Base-by-base conservation (phyloP, 2,113 vertebrate genomes). In the Melanerpes formicivorus region DNA sequence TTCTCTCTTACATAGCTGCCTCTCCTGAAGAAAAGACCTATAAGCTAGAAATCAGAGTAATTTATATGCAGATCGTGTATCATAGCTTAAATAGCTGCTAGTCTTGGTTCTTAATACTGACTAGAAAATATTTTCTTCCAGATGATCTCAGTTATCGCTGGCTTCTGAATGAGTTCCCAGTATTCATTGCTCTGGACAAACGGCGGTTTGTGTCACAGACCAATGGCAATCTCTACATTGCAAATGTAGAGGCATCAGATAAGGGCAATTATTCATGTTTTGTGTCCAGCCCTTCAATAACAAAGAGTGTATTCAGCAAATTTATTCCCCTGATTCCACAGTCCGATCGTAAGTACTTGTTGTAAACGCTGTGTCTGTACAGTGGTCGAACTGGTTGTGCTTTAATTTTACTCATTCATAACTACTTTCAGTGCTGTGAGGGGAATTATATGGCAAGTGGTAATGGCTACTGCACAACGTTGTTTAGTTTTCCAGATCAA, bases 281-380 rank as follows among this genome's bases (percentile, higher is more conserved):
- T 56, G 98, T 98, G 10, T 98, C 98, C 89, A 99, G 99, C 91
- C 98, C 98, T 37, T 99, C 99, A 19, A 99, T 99, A 87, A 98
- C 99, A 40, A 99, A 99, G 97, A 99, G 99, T 21, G 99, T 99
- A 23, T 99, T 99, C 97, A 99, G 99, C 98, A 99, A 98, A 97
- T 99, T 99, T 96, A 99, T 99, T 80, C 98, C 99, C 10, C 98
- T 99, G 71, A 98, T 99, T 88, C 99, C 99, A 2, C 97, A 98
- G 88, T 86, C 98, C 1, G 99, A 99, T 88, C 97, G 99, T 99
- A 97, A 98, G 99, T 98, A 95, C 77, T 80, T 91, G 18, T 63
- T 70, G 63, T 25, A 81, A 90, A 29, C 72, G 25, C 7, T 80
- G 14, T 32, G 4, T 48, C 19, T 2, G 2, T 59, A 14, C 21